These are phyloP conservation scores for Pyrrhia umbra DNA, from an alignment of 2,888 invertebrate species.

Conservation along the genomic window DNA sequence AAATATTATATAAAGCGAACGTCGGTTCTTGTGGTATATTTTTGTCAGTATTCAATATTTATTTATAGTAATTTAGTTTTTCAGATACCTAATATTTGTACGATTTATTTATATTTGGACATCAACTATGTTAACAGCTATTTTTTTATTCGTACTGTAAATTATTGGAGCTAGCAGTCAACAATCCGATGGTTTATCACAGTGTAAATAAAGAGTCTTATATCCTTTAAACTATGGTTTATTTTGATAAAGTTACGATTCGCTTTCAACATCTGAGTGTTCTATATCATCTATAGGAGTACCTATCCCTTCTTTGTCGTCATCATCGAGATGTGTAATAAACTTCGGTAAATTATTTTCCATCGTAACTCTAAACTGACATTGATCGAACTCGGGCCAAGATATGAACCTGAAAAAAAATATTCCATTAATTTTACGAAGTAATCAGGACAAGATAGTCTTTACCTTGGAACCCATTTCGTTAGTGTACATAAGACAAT, in stretches of 20 bases:
- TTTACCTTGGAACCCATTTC: too few relatives aligned
- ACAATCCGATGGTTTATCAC: slow-evolving; percentile 64
- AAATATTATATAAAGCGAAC: slow-evolving; percentile 27
- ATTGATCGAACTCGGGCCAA: slow-evolving; percentile 92
- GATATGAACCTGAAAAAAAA: slow-evolving; percentile 85
- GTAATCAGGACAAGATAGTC: background rate
- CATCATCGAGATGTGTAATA: slow-evolving; percentile 77
- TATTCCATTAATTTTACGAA: background rate
- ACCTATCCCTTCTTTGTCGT: slow-evolving; percentile 75
- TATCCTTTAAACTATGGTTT: slow-evolving; percentile 71
- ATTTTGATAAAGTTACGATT: slow-evolving; percentile 60
- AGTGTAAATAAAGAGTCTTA: slow-evolving; percentile 74
- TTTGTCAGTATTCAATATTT: slow-evolving; percentile 63
- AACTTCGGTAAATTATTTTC: slow-evolving; percentile 90
- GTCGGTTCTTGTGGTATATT: slow-evolving; percentile 44
- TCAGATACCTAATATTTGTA: slow-evolving; percentile 33
- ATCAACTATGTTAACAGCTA: slow-evolving; percentile 31
- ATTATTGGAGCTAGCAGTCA: slow-evolving; percentile 44
- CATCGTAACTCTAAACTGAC: slow-evolving; percentile 91
- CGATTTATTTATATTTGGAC: slow-evolving; percentile 37
- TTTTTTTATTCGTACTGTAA: slow-evolving; percentile 38
- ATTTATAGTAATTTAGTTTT: slow-evolving; percentile 37
- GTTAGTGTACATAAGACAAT: too few relatives aligned
- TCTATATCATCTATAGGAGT: slow-evolving; percentile 80
- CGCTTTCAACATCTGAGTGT: slow-evolving; percentile 74